phyloP scores from a whole-genome alignment of 2,797 vertebrate species.

The Sebastes oblongus region DNA sequence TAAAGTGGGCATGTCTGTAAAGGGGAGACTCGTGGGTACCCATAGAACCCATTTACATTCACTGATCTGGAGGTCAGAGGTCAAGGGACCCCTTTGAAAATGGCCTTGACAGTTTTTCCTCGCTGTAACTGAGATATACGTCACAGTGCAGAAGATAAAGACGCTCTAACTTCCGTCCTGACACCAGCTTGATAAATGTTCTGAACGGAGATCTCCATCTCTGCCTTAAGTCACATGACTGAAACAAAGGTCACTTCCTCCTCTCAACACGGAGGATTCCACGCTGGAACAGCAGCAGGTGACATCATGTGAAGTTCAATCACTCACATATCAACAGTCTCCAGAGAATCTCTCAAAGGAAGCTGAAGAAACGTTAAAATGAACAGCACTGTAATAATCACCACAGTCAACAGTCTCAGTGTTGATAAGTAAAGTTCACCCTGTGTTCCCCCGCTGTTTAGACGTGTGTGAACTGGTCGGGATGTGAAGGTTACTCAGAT shows the following conservation, averaged over 20 bases:
- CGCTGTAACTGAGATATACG: no score
- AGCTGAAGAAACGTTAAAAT: not conserved
- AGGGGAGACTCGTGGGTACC: no score
- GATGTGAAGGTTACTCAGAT: conserved; percentile 39
- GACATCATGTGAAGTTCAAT: not conserved
- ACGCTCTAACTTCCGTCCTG: no score
- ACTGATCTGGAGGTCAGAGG: no score
- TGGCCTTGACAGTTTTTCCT: no score
- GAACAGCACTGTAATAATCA: not conserved
- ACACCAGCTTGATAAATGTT: no score
- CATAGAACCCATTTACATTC: no score
- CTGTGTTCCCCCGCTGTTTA: not conserved
- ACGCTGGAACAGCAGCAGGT: not conserved
- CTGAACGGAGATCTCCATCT: not conserved
- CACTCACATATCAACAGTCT: not conserved
- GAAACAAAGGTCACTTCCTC: not conserved
- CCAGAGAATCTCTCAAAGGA: not conserved
- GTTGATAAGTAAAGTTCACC: conserved; percentile 10
- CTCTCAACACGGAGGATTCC: not conserved
- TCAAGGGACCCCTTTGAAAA: no score
- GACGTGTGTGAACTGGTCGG: not conserved
- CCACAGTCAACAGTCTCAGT: not conserved
- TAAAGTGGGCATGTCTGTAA: no score
- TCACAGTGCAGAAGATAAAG: no score
- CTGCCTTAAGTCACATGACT: not conserved